These are phyloP conservation scores for Baryphthengus martii DNA, from an alignment of 2,113 vertebrate species.

Conservation along the genomic window DNA sequence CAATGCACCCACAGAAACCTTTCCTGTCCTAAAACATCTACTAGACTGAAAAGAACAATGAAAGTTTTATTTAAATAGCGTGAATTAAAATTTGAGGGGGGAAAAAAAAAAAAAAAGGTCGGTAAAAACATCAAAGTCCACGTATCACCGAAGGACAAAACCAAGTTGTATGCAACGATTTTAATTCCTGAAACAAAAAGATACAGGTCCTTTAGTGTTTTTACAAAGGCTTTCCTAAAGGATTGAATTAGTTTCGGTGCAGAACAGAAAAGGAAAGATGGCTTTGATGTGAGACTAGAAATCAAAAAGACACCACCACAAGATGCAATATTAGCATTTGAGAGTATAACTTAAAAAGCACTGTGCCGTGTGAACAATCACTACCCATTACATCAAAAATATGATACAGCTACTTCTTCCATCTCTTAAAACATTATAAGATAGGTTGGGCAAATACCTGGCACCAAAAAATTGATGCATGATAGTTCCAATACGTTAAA, in stretches of 20 bases:
- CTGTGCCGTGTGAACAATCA: conserved; percentile 54
- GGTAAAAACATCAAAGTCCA: background rate
- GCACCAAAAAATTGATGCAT: conserved; percentile 72
- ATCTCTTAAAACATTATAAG: conserved; percentile 67
- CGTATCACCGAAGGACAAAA: background rate
- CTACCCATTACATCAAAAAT: conserved; percentile 65
- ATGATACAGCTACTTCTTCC: conserved; percentile 61
- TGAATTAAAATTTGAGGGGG: background rate
- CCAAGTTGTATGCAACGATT: background rate
- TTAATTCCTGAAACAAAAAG: conserved; percentile 56
- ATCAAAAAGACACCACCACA: conserved; percentile 14
- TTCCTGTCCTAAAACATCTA: background rate
- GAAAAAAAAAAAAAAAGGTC: background rate
- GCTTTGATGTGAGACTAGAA: conserved; percentile 42
- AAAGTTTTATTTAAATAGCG: background rate
- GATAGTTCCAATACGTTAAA: conserved; percentile 65
- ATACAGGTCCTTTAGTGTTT: conserved; percentile 37
- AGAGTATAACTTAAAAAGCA: conserved; percentile 67
- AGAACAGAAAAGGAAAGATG: conserved; percentile 15
- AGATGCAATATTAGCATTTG: conserved; percentile 22
- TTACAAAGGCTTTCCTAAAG: conserved; percentile 59
- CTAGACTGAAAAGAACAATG: background rate
- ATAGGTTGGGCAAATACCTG: conserved; percentile 66
- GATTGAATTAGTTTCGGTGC: conserved; percentile 6
- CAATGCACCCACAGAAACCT: background rate